Evolutionary conservation across 2,113 vertebrate genomes (phyloP).

Genomic region (Pluvianellus socialis): DNA sequence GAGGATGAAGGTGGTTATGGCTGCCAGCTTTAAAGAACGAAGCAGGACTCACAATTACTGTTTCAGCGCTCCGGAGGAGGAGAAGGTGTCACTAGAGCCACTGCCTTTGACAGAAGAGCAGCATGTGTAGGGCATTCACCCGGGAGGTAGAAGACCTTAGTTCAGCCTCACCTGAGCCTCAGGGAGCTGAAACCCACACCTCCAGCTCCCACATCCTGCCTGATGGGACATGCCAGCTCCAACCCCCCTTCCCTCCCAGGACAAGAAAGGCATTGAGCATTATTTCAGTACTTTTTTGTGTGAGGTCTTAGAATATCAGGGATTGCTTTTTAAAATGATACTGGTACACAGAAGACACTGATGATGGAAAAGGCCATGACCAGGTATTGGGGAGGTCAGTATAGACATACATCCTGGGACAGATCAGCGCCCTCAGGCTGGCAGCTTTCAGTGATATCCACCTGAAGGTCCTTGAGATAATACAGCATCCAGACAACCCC

Average conservation of each 20-base stretch:
- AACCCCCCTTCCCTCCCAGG: not conserved
- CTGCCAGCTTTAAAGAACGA: not conserved
- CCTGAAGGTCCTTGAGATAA: not conserved
- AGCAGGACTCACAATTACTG: not conserved
- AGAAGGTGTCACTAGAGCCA: not conserved
- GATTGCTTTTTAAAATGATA: not conserved
- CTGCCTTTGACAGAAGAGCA: not conserved
- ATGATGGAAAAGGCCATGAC: not conserved
- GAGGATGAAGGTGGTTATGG: not conserved
- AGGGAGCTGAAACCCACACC: not conserved
- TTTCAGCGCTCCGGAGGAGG: not conserved
- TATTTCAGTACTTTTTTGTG: not conserved
- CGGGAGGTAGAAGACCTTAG: not conserved
- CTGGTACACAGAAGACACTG: not conserved
- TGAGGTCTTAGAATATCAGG: not conserved
- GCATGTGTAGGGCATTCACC: not conserved
- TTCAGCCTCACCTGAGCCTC: not conserved
- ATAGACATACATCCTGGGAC: not conserved
- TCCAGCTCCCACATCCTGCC: not conserved
- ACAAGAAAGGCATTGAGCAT: not conserved
- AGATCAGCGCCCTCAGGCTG: not conserved
- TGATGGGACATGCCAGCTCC: not conserved
- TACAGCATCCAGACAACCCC: not conserved
- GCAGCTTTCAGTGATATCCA: not conserved
- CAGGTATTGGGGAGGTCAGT: not conserved